Evolutionary conservation across 2,113 vertebrate genomes (phyloP).

Genomic region (Eulemur macaco): DNA sequence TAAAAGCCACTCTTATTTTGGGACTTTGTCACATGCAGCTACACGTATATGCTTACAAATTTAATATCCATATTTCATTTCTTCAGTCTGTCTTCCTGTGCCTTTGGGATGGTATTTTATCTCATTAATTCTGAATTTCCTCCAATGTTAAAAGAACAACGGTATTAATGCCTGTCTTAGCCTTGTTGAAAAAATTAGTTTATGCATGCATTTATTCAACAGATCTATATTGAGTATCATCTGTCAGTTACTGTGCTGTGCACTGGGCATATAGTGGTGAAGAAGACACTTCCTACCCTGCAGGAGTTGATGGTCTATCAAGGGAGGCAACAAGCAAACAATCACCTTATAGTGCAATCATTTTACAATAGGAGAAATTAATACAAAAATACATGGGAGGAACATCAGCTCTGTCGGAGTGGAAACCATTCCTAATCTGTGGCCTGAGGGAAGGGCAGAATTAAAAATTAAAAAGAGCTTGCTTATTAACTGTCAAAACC

Average conservation of each 20-base stretch:
- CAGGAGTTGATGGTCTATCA: background rate
- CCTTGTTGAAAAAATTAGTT: background rate
- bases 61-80: background rate
- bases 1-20: background rate
- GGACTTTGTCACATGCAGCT: background rate
- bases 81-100: background rate
- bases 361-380: background rate
- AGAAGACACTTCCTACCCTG: background rate
- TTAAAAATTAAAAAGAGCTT: background rate
- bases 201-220: background rate
- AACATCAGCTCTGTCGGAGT: background rate
- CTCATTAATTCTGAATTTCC: slow-evolving; percentile 10
- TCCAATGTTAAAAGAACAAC: slow-evolving; percentile 2
- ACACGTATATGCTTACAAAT: background rate
- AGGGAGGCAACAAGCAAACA: background rate
- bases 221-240: background rate
- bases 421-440: background rate
- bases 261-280: background rate
- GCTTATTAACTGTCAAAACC: background rate
- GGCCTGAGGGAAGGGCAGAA: background rate
- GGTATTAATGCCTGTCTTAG: background rate
- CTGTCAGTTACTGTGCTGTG: background rate
- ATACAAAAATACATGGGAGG: background rate
- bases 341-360: background rate
- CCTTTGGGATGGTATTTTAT: background rate